phyloP scores from a whole-genome alignment of 2,888 invertebrate species.

The Chrysodeixis includens region DNA sequence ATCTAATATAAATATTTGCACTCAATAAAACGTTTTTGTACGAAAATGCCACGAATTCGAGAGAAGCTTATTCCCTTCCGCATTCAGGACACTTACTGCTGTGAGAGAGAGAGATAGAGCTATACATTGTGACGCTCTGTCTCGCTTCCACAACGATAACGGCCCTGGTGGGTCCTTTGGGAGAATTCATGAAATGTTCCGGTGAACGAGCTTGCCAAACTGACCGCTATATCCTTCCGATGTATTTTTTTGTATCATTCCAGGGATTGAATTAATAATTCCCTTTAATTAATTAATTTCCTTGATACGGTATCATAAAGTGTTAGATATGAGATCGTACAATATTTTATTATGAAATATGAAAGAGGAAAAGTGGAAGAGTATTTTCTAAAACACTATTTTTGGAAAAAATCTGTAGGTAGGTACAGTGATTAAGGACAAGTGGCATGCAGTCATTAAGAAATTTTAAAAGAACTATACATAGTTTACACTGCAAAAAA shows the following conservation, averaged over 20 bases:
- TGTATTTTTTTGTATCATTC: slow-evolving; percentile 14
- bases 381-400: too few relatives aligned
- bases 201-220: slow-evolving; percentile 1
- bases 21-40: slow-evolving; percentile 12
- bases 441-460: too few relatives aligned
- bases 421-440: too few relatives aligned
- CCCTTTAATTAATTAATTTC: slow-evolving; percentile 8
- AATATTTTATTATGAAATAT: slow-evolving; percentile 13
- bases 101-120: too few relatives aligned
- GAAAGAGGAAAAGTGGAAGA: slow-evolving; percentile 15
- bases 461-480: too few relatives aligned
- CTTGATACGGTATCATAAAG: slow-evolving; percentile 20
- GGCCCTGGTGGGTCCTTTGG: background rate
- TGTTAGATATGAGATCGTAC: slow-evolving; percentile 16
- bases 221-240: slow-evolving; percentile 4
- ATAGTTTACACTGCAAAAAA: too few relatives aligned
- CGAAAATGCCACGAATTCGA: slow-evolving; percentile 12
- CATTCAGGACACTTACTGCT: background rate
- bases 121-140: too few relatives aligned
- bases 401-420: too few relatives aligned
- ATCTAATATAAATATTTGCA: slow-evolving; percentile 5
- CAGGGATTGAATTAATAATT: too few relatives aligned
- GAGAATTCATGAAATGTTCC: slow-evolving; percentile 14
- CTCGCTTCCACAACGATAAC: too few relatives aligned
- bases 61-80: slow-evolving; percentile 14